Evolutionary conservation across 2,888 invertebrate genomes (phyloP).

Genomic region (Eupithecia subumbrata): DNA sequence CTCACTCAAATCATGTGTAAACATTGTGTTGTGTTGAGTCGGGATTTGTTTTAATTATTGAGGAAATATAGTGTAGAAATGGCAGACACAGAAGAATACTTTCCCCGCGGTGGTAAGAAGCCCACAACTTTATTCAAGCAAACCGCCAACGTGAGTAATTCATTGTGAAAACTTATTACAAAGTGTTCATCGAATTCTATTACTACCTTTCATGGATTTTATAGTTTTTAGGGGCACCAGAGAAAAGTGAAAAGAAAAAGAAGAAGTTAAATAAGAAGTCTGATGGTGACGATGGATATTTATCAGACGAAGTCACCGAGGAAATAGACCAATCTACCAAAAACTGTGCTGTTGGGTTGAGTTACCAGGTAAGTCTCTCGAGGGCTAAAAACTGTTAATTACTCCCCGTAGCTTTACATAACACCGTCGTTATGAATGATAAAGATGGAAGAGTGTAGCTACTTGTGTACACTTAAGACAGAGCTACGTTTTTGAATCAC

Average conservation of each 20-base stretch:
- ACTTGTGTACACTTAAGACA: not conserved
- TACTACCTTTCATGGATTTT: constrained; percentile 16
- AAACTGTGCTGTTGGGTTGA: constrained; percentile 68
- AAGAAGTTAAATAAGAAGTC: constrained; percentile 67
- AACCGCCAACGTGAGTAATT: constrained; percentile 69
- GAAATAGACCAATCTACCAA: constrained; percentile 65
- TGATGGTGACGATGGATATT: constrained; percentile 76
- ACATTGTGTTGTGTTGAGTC: constrained; percentile 32
- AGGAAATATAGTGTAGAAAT: constrained; percentile 47
- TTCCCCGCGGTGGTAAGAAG: constrained; percentile 84
- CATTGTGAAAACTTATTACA: not conserved
- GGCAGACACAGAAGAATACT: constrained; percentile 80
- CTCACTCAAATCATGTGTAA: constrained; percentile 32
- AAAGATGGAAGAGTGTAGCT: not conserved
- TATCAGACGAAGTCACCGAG: constrained; percentile 68
- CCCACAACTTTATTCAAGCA: constrained; percentile 74
- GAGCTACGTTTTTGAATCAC: not conserved
- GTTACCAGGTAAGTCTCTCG: constrained; percentile 59
- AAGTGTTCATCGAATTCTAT: not conserved
- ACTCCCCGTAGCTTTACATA: not conserved
- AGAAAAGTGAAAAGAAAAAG: constrained; percentile 72
- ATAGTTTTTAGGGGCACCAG: constrained; percentile 73
- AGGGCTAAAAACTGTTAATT: not conserved
- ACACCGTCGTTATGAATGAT: not conserved
- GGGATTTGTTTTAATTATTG: constrained; percentile 31